Evolutionary conservation across 1,140 invertebrate species (phyloP).

Genomic region (Zaprionus ghesquierei): DNA sequence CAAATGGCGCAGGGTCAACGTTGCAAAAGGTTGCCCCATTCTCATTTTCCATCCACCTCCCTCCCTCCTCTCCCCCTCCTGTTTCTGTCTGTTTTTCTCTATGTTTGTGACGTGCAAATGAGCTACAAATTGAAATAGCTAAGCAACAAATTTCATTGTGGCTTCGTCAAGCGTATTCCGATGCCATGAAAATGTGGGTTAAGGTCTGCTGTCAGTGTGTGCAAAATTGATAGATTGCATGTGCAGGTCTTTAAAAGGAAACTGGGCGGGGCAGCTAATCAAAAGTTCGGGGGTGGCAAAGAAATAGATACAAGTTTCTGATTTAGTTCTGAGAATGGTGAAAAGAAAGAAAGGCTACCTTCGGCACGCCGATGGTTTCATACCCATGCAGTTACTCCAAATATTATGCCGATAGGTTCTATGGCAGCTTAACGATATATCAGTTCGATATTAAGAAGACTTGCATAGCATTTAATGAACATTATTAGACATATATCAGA

Average conservation of each 20-base stretch:
- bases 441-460: too few relatives aligned
- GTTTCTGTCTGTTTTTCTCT: not conserved
- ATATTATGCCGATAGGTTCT: too few relatives aligned
- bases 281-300: too few relatives aligned
- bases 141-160: slow-evolving; percentile 42
- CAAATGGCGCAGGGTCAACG: slow-evolving; percentile 20
- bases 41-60: not conserved
- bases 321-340: too few relatives aligned
- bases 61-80: too few relatives aligned
- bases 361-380: too few relatives aligned
- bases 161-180: slow-evolving; percentile 17
- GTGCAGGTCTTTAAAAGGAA: not conserved
- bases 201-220: slow-evolving; percentile 27
- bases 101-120: slow-evolving; percentile 56
- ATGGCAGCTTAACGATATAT: too few relatives aligned
- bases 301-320: too few relatives aligned
- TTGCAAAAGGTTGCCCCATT: not conserved
- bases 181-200: slow-evolving; percentile 28
- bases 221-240: slow-evolving; percentile 1
- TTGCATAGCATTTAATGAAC: too few relatives aligned
- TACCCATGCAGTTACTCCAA: too few relatives aligned
- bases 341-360: too few relatives aligned
- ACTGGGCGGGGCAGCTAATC: not conserved
- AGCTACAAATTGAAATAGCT: slow-evolving; percentile 57
- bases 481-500: too few relatives aligned